A percentile compares a stretch with the other conserved stretches of the same genome.
phyloP scores from a whole-genome alignment of 2,113 vertebrate genomes.

The Pagrus major region DNA sequence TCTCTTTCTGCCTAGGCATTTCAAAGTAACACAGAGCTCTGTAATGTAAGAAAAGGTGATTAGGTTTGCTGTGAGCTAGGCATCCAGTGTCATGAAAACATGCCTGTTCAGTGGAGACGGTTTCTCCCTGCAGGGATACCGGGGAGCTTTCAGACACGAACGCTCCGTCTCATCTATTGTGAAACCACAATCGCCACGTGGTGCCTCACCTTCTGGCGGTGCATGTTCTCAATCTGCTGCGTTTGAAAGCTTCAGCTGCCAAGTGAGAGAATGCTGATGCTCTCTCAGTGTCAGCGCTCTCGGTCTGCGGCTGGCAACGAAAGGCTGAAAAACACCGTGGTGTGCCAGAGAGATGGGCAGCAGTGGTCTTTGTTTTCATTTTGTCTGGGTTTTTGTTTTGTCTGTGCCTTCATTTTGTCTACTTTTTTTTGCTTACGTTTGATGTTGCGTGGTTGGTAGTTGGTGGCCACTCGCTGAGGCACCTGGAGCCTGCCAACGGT shows the following conservation, averaged over 20 bases:
- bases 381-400: constrained; percentile 72
- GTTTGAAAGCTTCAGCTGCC: constrained; percentile 40
- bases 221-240: constrained; percentile 45
- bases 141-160: constrained; percentile 40
- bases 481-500: constrained; percentile 61
- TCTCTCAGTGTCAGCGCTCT: constrained; percentile 42
- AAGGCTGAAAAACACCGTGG: constrained; percentile 43
- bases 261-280: constrained; percentile 37
- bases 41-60: constrained; percentile 26
- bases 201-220: constrained; percentile 64
- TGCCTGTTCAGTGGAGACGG: constrained; percentile 37
- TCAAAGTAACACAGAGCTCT: background rate
- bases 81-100: constrained; percentile 57
- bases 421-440: constrained; percentile 47
- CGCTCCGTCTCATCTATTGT: constrained; percentile 59
- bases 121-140: constrained; percentile 64
- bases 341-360: constrained; percentile 45
- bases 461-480: constrained; percentile 32
- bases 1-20: constrained; percentile 20
- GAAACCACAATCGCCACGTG: constrained; percentile 61
- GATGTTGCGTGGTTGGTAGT: constrained; percentile 53
- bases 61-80: constrained; percentile 31
- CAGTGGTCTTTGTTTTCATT: constrained; percentile 68
- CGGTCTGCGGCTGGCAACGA: constrained; percentile 35
- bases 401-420: constrained; percentile 64